Percentiles rank a stretch among this genome's conserved stretches.
These are phyloP conservation scores for Muscicapa adusta DNA, from an alignment of 2,113 vertebrate genomes.

Conservation along the genomic window DNA sequence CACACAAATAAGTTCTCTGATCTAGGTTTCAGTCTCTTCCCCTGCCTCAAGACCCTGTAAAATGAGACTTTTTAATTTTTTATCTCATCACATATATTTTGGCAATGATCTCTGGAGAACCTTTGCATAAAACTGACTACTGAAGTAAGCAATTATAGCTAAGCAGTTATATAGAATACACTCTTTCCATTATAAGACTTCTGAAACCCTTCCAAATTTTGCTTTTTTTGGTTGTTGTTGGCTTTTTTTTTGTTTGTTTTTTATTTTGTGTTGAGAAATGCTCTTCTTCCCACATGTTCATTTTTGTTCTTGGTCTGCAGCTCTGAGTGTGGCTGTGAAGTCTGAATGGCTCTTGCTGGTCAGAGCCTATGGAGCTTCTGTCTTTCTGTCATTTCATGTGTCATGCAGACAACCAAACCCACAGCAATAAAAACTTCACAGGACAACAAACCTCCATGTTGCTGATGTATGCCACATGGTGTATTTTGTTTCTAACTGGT, in stretches of 20 bases:
- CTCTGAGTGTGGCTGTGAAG: not conserved
- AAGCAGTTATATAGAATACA: not conserved
- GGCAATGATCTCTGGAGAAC: not conserved
- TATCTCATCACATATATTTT: not conserved
- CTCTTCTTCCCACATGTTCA: not conserved
- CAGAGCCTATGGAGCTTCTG: slow-evolving; percentile 19
- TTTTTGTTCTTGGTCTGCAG: not conserved
- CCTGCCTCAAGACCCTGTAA: not conserved
- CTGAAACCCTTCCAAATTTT: slow-evolving; percentile 30
- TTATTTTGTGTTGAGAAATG: not conserved
- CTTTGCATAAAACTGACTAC: not conserved
- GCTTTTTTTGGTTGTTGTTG: not conserved
- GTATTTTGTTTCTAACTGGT: slow-evolving; percentile 21
- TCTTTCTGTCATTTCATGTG: slow-evolving; percentile 38
- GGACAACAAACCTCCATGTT: not conserved
- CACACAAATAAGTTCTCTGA: not conserved
- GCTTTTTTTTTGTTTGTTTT: not conserved
- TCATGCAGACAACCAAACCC: slow-evolving; percentile 10
- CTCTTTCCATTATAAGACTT: slow-evolving; percentile 22
- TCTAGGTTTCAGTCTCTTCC: not conserved
- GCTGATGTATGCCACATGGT: slow-evolving; percentile 44
- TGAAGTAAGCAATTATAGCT: slow-evolving; percentile 3
- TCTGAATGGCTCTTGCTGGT: not conserved
- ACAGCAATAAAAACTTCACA: slow-evolving; percentile 37
- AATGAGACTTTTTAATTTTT: not conserved